These are phyloP conservation scores for Rambutsinella grinnellia DNA, from an alignment of 2,888 invertebrate species.

Conservation along the genomic window DNA sequence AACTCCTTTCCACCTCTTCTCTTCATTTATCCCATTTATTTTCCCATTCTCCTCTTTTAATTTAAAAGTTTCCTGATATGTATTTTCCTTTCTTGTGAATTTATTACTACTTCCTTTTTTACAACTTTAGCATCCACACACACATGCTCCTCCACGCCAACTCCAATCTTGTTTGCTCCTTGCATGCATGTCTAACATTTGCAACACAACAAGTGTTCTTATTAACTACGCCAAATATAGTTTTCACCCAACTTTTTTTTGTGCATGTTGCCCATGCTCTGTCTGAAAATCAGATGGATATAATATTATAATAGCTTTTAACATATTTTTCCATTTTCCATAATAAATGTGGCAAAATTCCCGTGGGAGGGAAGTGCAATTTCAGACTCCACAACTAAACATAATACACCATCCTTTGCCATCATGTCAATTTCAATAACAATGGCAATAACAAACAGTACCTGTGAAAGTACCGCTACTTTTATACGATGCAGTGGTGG, in stretches of 20 bases:
- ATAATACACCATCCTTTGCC: constrained; percentile 21
- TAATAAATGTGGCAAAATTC: constrained; percentile 48
- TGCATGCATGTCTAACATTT: constrained; percentile 29
- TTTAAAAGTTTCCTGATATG: constrained; percentile 38
- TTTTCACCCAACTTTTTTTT: neutral
- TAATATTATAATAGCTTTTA: constrained; percentile 31
- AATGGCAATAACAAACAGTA: constrained; percentile 31
- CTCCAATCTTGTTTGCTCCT: constrained; percentile 8
- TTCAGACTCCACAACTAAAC: constrained; percentile 45
- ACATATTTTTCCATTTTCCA: constrained; percentile 30
- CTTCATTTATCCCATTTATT: constrained; percentile 25
- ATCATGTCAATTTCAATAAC: constrained; percentile 43
- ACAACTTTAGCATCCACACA: neutral
- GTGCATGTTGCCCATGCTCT: neutral
- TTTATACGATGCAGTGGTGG: too few relatives aligned
- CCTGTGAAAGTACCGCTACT: constrained; percentile 31
- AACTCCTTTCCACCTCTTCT: neutral
- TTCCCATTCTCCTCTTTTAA: constrained; percentile 14
- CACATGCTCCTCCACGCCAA: neutral
- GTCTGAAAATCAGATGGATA: neutral
- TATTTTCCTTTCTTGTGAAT: constrained; percentile 27
- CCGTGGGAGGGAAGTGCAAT: constrained; percentile 45
- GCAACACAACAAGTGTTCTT: constrained; percentile 15
- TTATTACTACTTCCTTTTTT: constrained; percentile 30
- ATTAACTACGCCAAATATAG: neutral